Conservation (phyloP, 2,113 vertebrate species). For the Aepyceros melampus region DNA sequence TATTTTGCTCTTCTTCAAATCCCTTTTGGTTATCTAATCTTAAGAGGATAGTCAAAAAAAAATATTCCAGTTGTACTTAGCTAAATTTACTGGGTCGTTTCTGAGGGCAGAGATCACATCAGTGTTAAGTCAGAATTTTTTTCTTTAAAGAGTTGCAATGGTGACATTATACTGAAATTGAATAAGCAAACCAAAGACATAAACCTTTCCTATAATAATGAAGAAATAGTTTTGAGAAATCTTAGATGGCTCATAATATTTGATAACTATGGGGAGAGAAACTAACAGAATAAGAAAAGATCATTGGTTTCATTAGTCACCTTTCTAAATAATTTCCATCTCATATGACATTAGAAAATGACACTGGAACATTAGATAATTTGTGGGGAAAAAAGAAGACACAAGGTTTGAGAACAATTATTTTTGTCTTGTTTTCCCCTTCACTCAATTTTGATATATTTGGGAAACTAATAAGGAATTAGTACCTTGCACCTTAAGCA, state of each 20-base stretch:
- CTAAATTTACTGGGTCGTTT: not conserved
- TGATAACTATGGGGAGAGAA: not conserved
- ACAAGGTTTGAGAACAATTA: not conserved
- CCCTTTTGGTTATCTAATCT: not conserved
- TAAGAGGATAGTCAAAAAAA: not conserved
- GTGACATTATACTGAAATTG: not conserved
- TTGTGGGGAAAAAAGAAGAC: not conserved
- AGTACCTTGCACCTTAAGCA: not conserved
- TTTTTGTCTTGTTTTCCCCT: not conserved
- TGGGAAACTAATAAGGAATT: not conserved
- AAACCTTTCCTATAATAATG: not conserved
- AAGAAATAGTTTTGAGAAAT: not conserved
- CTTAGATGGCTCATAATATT: not conserved
- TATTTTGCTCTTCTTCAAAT: slow-evolving; percentile 12
- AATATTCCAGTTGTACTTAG: slow-evolving; percentile 18
- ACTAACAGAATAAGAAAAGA: slow-evolving; percentile 1
- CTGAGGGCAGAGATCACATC: not conserved
- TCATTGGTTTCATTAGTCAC: not conserved
- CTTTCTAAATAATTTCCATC: not conserved
- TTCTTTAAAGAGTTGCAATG: not conserved
- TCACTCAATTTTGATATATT: not conserved
- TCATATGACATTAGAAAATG: not conserved
- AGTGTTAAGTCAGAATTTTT: not conserved
- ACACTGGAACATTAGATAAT: not conserved
- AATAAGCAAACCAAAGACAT: no score